Evolutionary conservation across 2,797 vertebrate species (phyloP).

Genomic region (Melanotaenia trifasciata): DNA sequence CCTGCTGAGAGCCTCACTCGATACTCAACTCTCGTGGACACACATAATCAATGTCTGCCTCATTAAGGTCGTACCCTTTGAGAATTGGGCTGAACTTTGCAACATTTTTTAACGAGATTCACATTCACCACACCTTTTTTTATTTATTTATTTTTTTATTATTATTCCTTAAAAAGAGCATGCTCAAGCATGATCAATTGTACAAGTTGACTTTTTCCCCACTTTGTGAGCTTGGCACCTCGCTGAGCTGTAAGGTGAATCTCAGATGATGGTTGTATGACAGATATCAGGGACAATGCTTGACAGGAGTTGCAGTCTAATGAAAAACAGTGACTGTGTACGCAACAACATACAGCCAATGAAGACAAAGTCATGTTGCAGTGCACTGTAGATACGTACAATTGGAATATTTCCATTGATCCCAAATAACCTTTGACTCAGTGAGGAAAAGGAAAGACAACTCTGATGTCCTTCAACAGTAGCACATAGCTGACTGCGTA

Average conservation of each 20-base stretch:
- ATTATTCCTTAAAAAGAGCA: slow-evolving; percentile 45
- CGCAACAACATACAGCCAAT: slow-evolving; percentile 3
- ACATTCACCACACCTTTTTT: slow-evolving; percentile 29
- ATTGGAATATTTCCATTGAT: background rate
- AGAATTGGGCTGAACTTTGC: slow-evolving; percentile 75
- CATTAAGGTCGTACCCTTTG: slow-evolving; percentile 78
- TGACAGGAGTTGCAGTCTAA: slow-evolving; percentile 4
- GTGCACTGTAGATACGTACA: background rate
- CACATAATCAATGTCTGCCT: slow-evolving; percentile 83
- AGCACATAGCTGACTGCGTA: background rate
- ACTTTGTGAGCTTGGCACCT: slow-evolving; percentile 18
- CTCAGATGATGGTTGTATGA: slow-evolving; percentile 1
- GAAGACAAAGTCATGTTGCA: background rate
- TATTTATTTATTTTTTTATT: background rate
- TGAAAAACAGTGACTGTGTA: background rate
- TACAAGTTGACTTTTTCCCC: slow-evolving; percentile 22
- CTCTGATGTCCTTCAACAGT: background rate
- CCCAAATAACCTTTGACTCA: slow-evolving; percentile 3
- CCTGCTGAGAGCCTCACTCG: slow-evolving; percentile 75
- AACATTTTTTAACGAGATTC: slow-evolving; percentile 76
- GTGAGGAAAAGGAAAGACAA: slow-evolving; percentile 5
- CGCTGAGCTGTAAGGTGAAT: slow-evolving; percentile 23
- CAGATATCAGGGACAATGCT: slow-evolving; percentile 2
- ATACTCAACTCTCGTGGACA: slow-evolving; percentile 73
- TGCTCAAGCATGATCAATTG: slow-evolving; percentile 45